A percentile compares a stretch with the other conserved stretches of the same genome.
These are phyloP conservation scores for Mustelus asterias DNA, from an alignment of 2,113 vertebrate species.

Conservation along the genomic window DNA sequence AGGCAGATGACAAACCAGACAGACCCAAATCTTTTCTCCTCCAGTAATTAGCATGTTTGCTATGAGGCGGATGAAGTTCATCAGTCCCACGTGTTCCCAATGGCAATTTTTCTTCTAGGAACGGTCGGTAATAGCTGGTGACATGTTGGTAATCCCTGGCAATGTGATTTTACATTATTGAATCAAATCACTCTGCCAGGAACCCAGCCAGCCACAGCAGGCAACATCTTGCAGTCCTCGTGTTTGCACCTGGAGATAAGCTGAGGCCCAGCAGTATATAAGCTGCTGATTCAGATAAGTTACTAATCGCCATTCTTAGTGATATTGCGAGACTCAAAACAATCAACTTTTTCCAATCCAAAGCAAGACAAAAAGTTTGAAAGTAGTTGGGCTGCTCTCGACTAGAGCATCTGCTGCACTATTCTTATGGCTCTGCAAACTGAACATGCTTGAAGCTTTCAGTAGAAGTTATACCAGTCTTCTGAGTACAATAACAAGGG, in stretches of 20 bases:
- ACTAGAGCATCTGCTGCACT: not conserved
- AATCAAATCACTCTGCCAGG: conserved; percentile 80
- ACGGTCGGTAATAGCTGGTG: conserved; percentile 42
- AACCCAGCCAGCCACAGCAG: conserved; percentile 69
- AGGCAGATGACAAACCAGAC: not conserved
- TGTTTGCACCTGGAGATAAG: not conserved
- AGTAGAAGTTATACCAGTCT: not conserved
- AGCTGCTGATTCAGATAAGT: not conserved
- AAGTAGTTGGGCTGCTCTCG: not conserved
- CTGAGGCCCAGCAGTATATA: conserved; percentile 1
- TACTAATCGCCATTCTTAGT: not conserved
- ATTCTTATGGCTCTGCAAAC: not conserved
- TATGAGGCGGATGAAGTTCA: conserved; percentile 11
- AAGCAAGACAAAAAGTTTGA: not conserved
- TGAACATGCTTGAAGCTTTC: not conserved
- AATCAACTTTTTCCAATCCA: not conserved
- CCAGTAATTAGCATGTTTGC: not conserved
- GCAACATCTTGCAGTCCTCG: not conserved
- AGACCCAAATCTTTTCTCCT: not conserved
- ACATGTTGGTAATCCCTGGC: conserved; percentile 82
- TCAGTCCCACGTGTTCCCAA: not conserved
- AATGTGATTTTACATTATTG: conserved; percentile 76
- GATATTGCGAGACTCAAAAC: not conserved
- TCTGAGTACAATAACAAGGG: not conserved
- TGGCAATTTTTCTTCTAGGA: conserved; percentile 12